Conservation (phyloP, 2,888 invertebrate genomes). For the Drosophila rellima region DNA sequence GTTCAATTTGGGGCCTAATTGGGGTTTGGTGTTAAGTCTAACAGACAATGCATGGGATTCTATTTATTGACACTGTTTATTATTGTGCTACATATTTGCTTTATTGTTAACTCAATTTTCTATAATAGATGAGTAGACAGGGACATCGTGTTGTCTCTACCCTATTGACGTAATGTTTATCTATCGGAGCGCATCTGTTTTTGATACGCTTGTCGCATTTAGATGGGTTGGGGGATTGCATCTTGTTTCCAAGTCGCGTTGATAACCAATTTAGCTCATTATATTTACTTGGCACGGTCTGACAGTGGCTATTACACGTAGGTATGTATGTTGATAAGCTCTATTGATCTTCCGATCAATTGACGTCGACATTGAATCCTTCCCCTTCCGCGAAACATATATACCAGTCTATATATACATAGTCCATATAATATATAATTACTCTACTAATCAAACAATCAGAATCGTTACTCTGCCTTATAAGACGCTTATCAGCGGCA, state of each 20-base stretch:
- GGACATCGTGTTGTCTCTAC: conserved; percentile 33
- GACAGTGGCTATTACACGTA: conserved; percentile 5
- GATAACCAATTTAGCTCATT: conserved; percentile 63
- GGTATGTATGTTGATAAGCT: conserved; percentile 50
- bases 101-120: conserved; percentile 9
- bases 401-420: neutral
- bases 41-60: conserved; percentile 17
- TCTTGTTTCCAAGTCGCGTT: conserved; percentile 47
- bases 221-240: conserved; percentile 11
- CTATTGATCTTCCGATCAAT: conserved; percentile 47
- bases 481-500: conserved; percentile 50
- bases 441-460: conserved; percentile 18
- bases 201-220: conserved; percentile 49
- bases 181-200: conserved; percentile 53
- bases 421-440: conserved; percentile 7
- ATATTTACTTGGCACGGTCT: conserved; percentile 21
- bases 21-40: conserved; percentile 32
- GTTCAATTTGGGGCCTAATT: conserved; percentile 35
- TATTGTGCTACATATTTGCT: conserved; percentile 22
- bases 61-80: conserved; percentile 30
- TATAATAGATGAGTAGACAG: conserved; percentile 2
- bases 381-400: conserved; percentile 3
- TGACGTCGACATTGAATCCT: conserved; percentile 37
- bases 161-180: conserved; percentile 29
- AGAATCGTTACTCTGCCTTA: conserved; percentile 11